These are phyloP conservation scores for Chloropsis hardwickii DNA, from an alignment of 2,113 vertebrate genomes.

Conservation along the genomic window DNA sequence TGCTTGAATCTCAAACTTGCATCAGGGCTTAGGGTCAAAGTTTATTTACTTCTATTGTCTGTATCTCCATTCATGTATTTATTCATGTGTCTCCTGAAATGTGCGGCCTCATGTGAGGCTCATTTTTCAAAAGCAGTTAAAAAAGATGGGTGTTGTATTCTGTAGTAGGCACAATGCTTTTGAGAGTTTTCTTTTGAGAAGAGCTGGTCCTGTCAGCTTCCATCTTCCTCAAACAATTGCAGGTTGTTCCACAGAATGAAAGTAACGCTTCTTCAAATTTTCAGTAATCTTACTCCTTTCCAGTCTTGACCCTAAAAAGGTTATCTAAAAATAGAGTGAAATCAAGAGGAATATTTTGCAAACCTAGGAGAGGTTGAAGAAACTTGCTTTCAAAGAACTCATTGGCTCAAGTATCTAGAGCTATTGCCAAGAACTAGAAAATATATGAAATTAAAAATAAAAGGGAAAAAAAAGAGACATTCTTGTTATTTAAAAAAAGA, in stretches of 20 bases:
- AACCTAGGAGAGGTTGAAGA: neutral
- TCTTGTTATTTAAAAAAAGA: neutral
- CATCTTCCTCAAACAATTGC: neutral
- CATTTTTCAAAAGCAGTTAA: neutral
- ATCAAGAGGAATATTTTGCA: neutral
- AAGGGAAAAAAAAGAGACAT: fast-evolving
- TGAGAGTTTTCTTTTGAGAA: neutral
- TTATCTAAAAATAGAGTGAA: neutral
- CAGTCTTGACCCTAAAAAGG: neutral
- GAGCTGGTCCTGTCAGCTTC: neutral
- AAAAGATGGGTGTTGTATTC: neutral
- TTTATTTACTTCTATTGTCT: neutral
- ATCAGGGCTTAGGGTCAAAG: neutral
- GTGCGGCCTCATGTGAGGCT: neutral
- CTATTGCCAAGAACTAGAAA: neutral
- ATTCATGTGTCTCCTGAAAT: neutral
- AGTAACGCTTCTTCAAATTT: neutral
- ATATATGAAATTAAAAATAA: neutral
- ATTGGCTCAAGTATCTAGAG: neutral
- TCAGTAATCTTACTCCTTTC: neutral
- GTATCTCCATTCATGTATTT: neutral
- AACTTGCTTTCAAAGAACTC: neutral
- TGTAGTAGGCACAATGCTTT: neutral
- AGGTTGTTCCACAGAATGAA: neutral
- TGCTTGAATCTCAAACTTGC: neutral